Base-by-base conservation (phyloP, 1,140 invertebrate genomes). In the Heliconius congener region DNA sequence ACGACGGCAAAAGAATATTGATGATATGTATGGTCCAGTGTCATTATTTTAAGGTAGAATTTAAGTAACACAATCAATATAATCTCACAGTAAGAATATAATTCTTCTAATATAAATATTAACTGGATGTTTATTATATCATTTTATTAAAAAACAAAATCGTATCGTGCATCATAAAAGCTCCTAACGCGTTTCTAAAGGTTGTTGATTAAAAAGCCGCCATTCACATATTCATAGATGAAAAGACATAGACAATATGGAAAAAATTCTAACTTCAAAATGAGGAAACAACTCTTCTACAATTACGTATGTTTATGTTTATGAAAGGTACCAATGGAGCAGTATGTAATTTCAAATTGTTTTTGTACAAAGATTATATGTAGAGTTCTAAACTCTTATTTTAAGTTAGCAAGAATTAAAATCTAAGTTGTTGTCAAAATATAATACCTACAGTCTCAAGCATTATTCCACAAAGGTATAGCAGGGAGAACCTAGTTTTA, bases 181-280 rank as follows among this genome's bases (percentile, higher is more conserved):
- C 34, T 72, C 71, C 18, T 34, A 72, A 52, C 73, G 73, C 46
- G 73, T 55, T 74, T 74, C 27, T 55, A 74, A 74, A 72, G 71
- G 71, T 72, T 74, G 73, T 74, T 55, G 42, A 74, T 74, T 74
- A 74, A 57, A 73, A 42, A 74, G 50, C 42, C 50, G 50, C n/a
- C 8, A 74, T 74, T 74, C 42, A 39, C 71, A 73, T 73, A 73
- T 73, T 73, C 73, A 74, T 55, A 52, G 46, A 30, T 74, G 42
- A 74, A 74, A 74, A 52, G 73, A 57, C 50, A 74, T 42, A 39
- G 73, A 74, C 46, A 52, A 74, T 34, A 5, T 55, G 27, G 30
- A 71, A 71, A 71, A 37, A 71, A 71, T 71, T 71, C 71, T 71
- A 71, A 71, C 71, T 71, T 71, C 30, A 71, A 71, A 71, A 66